A percentile compares a stretch with the other conserved stretches of the same genome.
Conservation (phyloP, 2,888 invertebrate genomes). For the Crepidodera aurea region DNA sequence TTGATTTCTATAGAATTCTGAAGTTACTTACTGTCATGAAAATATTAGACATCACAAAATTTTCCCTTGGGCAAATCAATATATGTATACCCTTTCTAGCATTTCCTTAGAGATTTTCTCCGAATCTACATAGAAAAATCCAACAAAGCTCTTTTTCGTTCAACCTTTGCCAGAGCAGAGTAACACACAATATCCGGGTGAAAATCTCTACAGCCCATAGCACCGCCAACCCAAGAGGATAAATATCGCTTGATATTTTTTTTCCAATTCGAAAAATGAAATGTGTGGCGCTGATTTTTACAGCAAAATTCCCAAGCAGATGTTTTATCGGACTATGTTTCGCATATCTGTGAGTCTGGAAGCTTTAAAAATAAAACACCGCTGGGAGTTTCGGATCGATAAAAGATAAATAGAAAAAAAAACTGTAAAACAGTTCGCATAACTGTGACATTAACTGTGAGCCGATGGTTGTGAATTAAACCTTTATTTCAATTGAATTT, state of each 20-base stretch:
- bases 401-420: constrained; percentile 7
- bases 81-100: not conserved
- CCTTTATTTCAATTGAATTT: not conserved
- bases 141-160: not conserved
- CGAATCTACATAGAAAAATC: not conserved
- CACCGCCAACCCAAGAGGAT: constrained; percentile 16
- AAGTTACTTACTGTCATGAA: no score
- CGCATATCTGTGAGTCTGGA: constrained; percentile 11
- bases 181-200: constrained; percentile 7
- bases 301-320: constrained; percentile 17
- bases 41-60: no score
- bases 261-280: constrained; percentile 19
- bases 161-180: not conserved
- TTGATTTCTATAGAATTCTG: no score
- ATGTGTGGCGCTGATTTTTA: constrained; percentile 22
- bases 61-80: no score
- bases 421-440: not conserved
- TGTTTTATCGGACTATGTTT: constrained; percentile 21
- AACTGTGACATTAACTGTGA: constrained; percentile 6
- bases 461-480: not conserved
- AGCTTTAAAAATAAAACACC: constrained; percentile 21
- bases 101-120: no score
- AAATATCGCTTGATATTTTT: constrained; percentile 22
- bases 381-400: constrained; percentile 11
- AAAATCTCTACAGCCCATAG: constrained; percentile 16